phyloP scores from a whole-genome alignment of 2,113 vertebrate species.

The Telmatochromis brichardi region DNA sequence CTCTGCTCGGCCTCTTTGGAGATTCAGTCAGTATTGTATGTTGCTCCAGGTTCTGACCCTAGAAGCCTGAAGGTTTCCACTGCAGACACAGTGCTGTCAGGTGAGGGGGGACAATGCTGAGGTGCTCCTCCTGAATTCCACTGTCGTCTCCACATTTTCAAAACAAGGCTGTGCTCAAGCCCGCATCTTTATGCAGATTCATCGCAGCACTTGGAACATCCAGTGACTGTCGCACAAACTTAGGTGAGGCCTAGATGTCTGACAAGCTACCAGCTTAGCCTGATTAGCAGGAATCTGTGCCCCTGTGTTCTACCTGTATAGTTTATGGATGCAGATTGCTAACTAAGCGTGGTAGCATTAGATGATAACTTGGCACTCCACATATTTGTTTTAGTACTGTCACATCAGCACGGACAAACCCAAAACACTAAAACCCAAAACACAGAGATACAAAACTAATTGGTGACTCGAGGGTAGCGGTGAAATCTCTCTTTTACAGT shows the following conservation, averaged over 20 bases:
- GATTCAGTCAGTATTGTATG: neutral
- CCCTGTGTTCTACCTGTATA: neutral
- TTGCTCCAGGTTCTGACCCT: neutral
- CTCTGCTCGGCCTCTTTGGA: neutral
- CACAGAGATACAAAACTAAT: neutral
- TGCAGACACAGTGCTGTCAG: neutral
- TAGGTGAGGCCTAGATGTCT: neutral
- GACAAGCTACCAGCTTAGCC: neutral
- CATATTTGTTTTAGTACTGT: neutral
- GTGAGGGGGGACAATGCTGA: neutral
- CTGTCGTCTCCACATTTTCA: neutral
- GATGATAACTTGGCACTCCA: neutral
- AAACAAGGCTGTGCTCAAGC: neutral
- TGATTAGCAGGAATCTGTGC: neutral
- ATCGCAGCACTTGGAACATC: accelerated
- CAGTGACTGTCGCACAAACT: neutral
- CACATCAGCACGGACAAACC: neutral
- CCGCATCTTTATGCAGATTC: neutral
- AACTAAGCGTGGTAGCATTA: neutral
- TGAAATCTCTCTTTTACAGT: neutral
- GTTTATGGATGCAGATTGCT: neutral
- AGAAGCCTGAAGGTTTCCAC: neutral
- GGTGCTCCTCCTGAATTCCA: neutral
- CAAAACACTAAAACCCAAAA: neutral
- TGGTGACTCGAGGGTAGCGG: accelerated